phyloP scores from a whole-genome alignment of 2,113 vertebrate species.

The Hippocampus zosterae region DNA sequence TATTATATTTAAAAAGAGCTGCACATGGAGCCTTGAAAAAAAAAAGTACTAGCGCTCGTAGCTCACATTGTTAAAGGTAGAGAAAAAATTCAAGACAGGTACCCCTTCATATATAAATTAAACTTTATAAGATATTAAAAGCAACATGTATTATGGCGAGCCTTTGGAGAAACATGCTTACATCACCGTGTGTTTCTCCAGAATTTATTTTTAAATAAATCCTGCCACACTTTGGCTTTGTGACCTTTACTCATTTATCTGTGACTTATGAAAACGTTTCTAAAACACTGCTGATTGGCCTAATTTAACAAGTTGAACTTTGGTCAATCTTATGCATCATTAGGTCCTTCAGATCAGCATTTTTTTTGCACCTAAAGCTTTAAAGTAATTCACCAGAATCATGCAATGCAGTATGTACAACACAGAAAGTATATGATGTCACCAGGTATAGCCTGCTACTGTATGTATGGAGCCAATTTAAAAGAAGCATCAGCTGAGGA shows the following conservation, averaged over 20 bases:
- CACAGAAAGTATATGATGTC: constrained; percentile 23
- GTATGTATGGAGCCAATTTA: constrained; percentile 27
- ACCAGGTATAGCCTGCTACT: constrained; percentile 36
- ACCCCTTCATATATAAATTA: constrained; percentile 55
- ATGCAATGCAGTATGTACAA: constrained; percentile 53
- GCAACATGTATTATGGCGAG: constrained; percentile 44
- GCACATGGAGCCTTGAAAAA: constrained; percentile 37
- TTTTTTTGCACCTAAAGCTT: constrained; percentile 32
- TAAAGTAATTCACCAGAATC: constrained; percentile 35
- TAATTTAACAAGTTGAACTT: constrained; percentile 40
- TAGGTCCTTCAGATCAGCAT: constrained; percentile 49
- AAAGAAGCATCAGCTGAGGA: constrained; percentile 15
- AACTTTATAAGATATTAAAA: constrained; percentile 58
- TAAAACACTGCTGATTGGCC: constrained; percentile 29
- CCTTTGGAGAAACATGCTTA: constrained; percentile 56
- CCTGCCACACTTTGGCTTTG: constrained; percentile 58
- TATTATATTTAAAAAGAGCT: constrained; percentile 20
- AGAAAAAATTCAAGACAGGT: constrained; percentile 37
- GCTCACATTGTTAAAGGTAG: constrained; percentile 32
- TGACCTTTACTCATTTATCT: constrained; percentile 38
- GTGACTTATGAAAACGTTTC: constrained; percentile 6
- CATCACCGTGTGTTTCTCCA: constrained; percentile 30
- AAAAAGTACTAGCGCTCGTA: constrained; percentile 30
- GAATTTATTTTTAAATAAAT: constrained; percentile 7
- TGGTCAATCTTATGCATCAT: constrained; percentile 54